Evolutionary conservation across 2,888 invertebrate genomes (phyloP).

Genomic region (Meteorus colon): DNA sequence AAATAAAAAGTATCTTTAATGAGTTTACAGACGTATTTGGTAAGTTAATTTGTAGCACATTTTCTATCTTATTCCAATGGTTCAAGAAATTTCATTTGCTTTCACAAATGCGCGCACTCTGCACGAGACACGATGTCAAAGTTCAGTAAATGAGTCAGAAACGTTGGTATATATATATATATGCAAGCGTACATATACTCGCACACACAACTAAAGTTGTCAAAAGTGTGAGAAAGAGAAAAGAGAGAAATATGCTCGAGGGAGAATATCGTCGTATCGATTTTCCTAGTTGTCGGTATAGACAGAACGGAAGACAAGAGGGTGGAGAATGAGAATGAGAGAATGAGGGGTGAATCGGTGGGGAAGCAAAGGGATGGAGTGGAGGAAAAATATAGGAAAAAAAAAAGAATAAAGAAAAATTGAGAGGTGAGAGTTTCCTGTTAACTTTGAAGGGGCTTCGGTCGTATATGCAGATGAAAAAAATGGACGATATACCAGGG

Average conservation of each 20-base stretch:
- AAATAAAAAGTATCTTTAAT: no score
- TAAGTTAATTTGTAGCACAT: no score
- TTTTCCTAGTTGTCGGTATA: constrained; percentile 36
- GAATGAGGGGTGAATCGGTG: constrained; percentile 8
- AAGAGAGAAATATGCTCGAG: constrained; percentile 25
- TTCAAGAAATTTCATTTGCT: no score
- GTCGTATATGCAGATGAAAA: constrained; percentile 40
- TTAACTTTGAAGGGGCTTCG: constrained; percentile 42
- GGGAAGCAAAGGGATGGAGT: constrained; percentile 9
- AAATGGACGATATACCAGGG: constrained; percentile 13
- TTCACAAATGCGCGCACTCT: no score
- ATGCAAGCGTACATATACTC: no score
- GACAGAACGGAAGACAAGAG: constrained; percentile 15
- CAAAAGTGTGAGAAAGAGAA: constrained; percentile 25
- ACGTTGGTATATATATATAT: background rate
- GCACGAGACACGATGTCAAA: constrained; percentile 22
- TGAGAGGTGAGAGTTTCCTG: constrained; percentile 35
- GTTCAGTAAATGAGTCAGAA: constrained; percentile 4
- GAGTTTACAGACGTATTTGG: no score
- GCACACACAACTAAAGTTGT: background rate
- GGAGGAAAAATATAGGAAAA: background rate
- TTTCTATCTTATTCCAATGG: no score
- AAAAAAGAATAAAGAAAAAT: constrained; percentile 15
- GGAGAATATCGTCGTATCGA: constrained; percentile 42
- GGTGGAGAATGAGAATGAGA: constrained; percentile 22